These are phyloP conservation scores for Tetanocera ferruginea DNA, from an alignment of 2,888 invertebrate species.

Conservation along the genomic window DNA sequence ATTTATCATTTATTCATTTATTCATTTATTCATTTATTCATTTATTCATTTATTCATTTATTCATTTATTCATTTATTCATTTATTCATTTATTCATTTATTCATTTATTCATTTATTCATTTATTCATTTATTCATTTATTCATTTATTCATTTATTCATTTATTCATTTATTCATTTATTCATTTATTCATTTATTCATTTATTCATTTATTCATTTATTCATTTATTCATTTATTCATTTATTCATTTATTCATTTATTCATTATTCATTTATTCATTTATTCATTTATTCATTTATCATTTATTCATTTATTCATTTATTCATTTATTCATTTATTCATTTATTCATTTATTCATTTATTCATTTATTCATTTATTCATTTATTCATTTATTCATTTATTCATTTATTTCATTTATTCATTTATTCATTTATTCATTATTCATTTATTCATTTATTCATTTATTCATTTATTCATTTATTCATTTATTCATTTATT, in stretches of 20 bases:
- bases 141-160: constrained; percentile 39
- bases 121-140: constrained; percentile 31
- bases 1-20: no score
- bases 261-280: no score
- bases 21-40: background rate
- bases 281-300: no score
- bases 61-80: constrained; percentile 28
- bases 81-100: constrained; percentile 12
- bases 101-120: constrained; percentile 10
- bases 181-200: constrained; percentile 39
- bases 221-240: constrained; percentile 24
- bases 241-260: background rate
- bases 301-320: background rate
- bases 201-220: constrained; percentile 40
- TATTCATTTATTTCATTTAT: constrained; percentile 2
- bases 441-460: background rate
- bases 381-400: constrained; percentile 39
- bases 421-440: constrained; percentile 3
- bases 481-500: background rate
- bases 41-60: constrained; percentile 3
- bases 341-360: constrained; percentile 35
- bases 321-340: constrained; percentile 7
- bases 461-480: constrained; percentile 3
- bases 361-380: constrained; percentile 38
- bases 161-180: constrained; percentile 37